Evolutionary conservation across 2,113 vertebrate genomes (phyloP).

Genomic region (Poeciliopsis prolifica): DNA sequence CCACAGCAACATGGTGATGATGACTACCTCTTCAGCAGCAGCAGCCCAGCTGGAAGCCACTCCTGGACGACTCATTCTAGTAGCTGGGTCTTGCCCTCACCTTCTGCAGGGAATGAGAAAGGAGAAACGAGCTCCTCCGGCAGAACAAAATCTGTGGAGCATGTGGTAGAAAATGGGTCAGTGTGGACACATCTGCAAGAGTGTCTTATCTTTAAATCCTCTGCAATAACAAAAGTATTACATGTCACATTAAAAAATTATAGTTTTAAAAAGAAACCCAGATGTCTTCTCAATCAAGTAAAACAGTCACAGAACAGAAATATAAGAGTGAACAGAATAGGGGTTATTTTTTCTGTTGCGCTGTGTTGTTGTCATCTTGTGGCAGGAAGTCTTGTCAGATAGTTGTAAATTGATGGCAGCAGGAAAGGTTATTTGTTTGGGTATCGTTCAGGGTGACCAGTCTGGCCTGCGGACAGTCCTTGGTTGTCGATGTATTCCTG

Average conservation of each 20-base stretch:
- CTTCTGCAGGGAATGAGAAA: slow-evolving; percentile 41
- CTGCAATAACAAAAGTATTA: slow-evolving; percentile 30
- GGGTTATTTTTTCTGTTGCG: slow-evolving; percentile 42
- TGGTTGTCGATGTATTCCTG: slow-evolving; percentile 61
- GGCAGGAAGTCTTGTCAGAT: slow-evolving; percentile 39
- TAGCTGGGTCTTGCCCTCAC: slow-evolving; percentile 49
- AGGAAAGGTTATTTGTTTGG: slow-evolving; percentile 71
- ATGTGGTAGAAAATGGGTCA: slow-evolving; percentile 72
- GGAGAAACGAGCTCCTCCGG: slow-evolving; percentile 52
- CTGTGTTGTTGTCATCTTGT: slow-evolving; percentile 47
- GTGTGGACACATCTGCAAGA: slow-evolving; percentile 69
- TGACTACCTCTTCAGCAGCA: slow-evolving; percentile 54
- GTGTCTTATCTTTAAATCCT: slow-evolving; percentile 52
- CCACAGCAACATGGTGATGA: slow-evolving; percentile 46
- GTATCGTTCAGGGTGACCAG: slow-evolving; percentile 62
- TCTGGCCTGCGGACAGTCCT: slow-evolving; percentile 54
- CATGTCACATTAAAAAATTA: slow-evolving; percentile 8
- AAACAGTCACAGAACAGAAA: slow-evolving; percentile 22
- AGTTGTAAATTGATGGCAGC: slow-evolving; percentile 69
- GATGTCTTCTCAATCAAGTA: slow-evolving; percentile 1
- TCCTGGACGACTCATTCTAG: slow-evolving; percentile 28
- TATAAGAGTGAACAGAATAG: slow-evolving; percentile 24
- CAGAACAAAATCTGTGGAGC: slow-evolving; percentile 45
- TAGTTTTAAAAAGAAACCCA: slow-evolving; percentile 11
- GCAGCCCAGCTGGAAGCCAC: slow-evolving; percentile 62